Evolutionary conservation across 2,888 invertebrate genomes (phyloP).

Genomic region (Apocheima hispidaria): DNA sequence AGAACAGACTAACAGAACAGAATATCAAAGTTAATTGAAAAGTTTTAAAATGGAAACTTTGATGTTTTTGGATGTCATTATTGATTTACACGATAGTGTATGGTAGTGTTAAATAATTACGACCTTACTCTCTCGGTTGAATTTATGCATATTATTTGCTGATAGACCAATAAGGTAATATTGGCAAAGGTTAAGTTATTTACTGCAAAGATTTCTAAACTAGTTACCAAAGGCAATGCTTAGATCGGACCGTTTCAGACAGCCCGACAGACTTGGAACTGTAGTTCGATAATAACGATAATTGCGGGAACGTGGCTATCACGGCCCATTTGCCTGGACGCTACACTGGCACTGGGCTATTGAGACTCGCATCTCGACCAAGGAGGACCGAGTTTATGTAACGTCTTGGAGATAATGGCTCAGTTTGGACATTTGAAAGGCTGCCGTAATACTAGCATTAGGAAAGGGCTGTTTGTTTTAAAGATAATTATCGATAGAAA

Average conservation of each 20-base stretch:
- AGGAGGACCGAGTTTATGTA: conserved; percentile 30
- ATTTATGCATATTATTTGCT: too few species aligned
- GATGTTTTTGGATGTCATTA: too few species aligned
- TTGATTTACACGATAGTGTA: too few species aligned
- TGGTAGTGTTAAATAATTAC: too few species aligned
- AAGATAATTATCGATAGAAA: not conserved
- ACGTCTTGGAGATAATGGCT: conserved; percentile 29
- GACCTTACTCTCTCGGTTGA: too few species aligned
- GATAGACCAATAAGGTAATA: not conserved
- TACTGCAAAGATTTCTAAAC: conserved; percentile 14
- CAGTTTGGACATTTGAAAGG: conserved; percentile 7
- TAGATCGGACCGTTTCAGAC: conserved; percentile 42
- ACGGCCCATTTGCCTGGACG: conserved; percentile 50
- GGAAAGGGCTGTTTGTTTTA: not conserved
- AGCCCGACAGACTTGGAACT: conserved; percentile 49
- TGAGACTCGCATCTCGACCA: conserved; percentile 34
- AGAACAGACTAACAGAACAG: too few species aligned
- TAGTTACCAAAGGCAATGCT: conserved; percentile 19
- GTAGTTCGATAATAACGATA: conserved; percentile 59
- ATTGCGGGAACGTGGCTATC: conserved; percentile 55
- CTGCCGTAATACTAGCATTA: conserved; percentile 10
- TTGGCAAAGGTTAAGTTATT: not conserved
- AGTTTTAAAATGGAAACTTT: too few species aligned
- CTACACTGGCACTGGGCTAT: conserved; percentile 31
- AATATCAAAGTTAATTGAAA: too few species aligned